Percentiles rank a stretch among this genome's conserved stretches.
phyloP scores from a whole-genome alignment of 2,797 vertebrate species.

The Oceanodroma leucorhoa region DNA sequence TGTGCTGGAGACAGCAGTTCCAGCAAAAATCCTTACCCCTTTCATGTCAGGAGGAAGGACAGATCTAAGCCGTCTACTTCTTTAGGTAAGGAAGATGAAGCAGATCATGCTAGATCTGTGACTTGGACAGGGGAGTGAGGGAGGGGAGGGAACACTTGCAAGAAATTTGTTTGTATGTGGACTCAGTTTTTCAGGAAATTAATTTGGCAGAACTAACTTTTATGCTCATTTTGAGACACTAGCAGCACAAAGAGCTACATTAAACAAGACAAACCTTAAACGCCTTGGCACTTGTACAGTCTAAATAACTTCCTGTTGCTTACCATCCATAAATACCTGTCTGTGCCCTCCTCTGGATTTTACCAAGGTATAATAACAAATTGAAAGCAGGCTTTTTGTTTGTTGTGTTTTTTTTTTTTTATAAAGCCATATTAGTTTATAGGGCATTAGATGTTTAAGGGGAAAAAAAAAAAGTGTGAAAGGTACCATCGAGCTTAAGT shows the following conservation, averaged over 20 bases:
- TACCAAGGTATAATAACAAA: background rate
- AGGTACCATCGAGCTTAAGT: background rate
- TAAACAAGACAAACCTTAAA: background rate
- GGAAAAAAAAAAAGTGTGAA: fast-evolving
- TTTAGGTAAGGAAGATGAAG: background rate
- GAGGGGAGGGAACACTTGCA: background rate
- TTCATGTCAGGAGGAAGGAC: background rate
- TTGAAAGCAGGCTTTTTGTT: background rate
- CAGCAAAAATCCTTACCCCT: background rate
- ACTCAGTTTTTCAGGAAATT: background rate
- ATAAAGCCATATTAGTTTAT: background rate
- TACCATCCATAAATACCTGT: background rate
- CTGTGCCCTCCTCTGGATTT: background rate
- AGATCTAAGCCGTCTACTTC: background rate
- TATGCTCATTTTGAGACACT: background rate
- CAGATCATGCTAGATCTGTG: background rate
- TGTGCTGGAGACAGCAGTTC: background rate
- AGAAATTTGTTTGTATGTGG: background rate
- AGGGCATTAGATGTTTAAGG: background rate
- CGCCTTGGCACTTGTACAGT: background rate
- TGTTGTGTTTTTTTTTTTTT: too few species aligned
- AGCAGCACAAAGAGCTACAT: background rate
- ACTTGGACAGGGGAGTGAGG: background rate
- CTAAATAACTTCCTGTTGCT: constrained; percentile 12
- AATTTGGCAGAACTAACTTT: background rate